Evolutionary conservation across 2,888 invertebrate genomes (phyloP).

Genomic region (Cataglyphis albicans): DNA sequence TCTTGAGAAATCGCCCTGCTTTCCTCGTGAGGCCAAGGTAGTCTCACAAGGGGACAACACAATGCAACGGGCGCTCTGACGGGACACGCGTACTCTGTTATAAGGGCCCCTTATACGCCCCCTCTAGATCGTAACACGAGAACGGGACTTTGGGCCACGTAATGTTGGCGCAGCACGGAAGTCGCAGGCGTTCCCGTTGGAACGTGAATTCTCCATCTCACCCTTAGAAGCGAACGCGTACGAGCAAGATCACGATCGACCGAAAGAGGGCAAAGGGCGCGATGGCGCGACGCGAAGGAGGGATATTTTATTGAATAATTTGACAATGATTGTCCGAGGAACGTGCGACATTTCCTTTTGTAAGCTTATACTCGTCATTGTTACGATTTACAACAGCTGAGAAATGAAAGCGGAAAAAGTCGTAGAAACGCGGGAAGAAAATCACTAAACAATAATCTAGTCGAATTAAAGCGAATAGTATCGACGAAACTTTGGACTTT

Average conservation of each 20-base stretch:
- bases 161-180: conserved; percentile 71
- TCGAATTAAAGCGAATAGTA: neutral
- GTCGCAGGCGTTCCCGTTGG: conserved; percentile 64
- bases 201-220: conserved; percentile 62
- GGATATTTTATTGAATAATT: conserved; percentile 30
- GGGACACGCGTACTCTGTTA: conserved; percentile 72
- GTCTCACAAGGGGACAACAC: conserved; percentile 50
- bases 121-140: conserved; percentile 68
- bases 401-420: neutral
- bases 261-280: conserved; percentile 21
- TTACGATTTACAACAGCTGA: neutral
- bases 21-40: conserved; percentile 46
- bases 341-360: conserved; percentile 16
- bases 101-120: conserved; percentile 54
- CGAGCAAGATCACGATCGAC: conserved; percentile 34
- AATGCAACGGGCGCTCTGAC: conserved; percentile 59
- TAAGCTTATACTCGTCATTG: conserved; percentile 7
- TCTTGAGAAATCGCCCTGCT: conserved; percentile 32
- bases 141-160: conserved; percentile 74
- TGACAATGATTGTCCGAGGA: conserved; percentile 32
- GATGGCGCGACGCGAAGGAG: neutral
- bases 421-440: neutral
- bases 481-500: neutral
- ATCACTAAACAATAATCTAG: conserved; percentile 10
- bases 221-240: conserved; percentile 17